A percentile compares a stretch with the other conserved stretches of the same genome.
phyloP scores from a whole-genome alignment of 2,113 vertebrate genomes.

The Tor tambroides region DNA sequence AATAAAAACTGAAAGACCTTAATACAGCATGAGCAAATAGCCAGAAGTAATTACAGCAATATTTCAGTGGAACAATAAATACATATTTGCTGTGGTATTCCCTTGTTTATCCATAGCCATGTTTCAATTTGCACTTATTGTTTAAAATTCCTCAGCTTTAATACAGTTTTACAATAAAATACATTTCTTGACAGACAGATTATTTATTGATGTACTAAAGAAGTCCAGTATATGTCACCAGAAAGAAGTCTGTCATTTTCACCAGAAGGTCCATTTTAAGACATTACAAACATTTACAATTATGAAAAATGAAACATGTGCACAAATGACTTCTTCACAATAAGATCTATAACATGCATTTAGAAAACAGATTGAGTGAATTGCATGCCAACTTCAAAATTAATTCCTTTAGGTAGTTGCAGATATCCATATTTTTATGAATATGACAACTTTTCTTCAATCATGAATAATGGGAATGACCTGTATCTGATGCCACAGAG shows the following conservation, averaged over 20 bases:
- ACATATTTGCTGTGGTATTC: background rate
- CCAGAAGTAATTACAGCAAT: background rate
- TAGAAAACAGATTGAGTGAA: background rate
- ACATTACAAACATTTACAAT: background rate
- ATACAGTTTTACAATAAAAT: background rate
- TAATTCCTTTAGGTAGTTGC: background rate
- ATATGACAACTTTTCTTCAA: background rate
- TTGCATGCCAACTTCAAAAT: too few relatives aligned
- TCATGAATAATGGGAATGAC: background rate
- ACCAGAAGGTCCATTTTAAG: background rate
- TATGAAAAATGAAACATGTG: too few relatives aligned
- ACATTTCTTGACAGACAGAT: background rate
- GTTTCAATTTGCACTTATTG: background rate
- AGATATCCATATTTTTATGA: background rate
- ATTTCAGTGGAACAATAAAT: background rate
- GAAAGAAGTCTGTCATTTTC: too few relatives aligned
- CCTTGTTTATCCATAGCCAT: constrained; percentile 2
- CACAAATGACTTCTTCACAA: too few relatives aligned
- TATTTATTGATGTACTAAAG: background rate
- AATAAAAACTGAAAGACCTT: constrained; percentile 5
- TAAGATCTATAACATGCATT: background rate
- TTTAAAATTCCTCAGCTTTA: background rate
- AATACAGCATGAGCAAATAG: background rate
- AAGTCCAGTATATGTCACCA: background rate
- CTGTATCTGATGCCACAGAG: background rate